Percentiles rank a stretch among this genome's conserved stretches.
Evolutionary conservation across 92 coral and sea anemone species (phyloP).

Genomic region (Actinernus sp.): DNA sequence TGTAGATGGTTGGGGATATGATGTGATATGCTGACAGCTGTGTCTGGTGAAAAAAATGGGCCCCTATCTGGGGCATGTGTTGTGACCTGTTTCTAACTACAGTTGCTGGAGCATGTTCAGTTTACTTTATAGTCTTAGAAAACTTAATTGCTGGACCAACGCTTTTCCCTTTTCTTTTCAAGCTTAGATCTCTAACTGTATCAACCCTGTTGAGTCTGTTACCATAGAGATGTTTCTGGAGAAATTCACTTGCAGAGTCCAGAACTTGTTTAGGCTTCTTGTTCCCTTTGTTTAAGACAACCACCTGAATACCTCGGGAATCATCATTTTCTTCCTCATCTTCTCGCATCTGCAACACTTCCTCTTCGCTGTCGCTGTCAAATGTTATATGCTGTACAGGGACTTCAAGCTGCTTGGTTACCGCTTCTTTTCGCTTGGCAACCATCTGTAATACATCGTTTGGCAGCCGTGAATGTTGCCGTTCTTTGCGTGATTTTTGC

Average conservation of each 20-base stretch:
- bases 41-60: too few species aligned
- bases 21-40: too few species aligned
- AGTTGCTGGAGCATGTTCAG: too few species aligned
- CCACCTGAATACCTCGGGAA: not conserved
- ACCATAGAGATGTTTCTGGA: not conserved
- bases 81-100: too few species aligned
- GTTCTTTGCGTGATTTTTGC: not conserved
- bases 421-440: not conserved
- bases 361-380: not conserved
- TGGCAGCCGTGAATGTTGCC: not conserved
- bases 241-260: not conserved
- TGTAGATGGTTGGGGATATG: too few species aligned
- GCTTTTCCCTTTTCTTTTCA: not conserved
- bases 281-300: not conserved
- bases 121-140: not conserved
- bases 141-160: not conserved
- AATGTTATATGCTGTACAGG: not conserved
- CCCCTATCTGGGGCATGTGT: too few species aligned
- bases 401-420: not conserved
- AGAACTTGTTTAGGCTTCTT: not conserved
- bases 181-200: not conserved
- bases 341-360: not conserved
- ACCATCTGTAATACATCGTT: not conserved
- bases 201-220: not conserved
- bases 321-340: constrained; percentile 3